Percentiles rank a stretch among this genome's conserved stretches.
phyloP scores from a whole-genome alignment of 53 echinoderm and acorn worm species.

The Hippasteria phrygiana region DNA sequence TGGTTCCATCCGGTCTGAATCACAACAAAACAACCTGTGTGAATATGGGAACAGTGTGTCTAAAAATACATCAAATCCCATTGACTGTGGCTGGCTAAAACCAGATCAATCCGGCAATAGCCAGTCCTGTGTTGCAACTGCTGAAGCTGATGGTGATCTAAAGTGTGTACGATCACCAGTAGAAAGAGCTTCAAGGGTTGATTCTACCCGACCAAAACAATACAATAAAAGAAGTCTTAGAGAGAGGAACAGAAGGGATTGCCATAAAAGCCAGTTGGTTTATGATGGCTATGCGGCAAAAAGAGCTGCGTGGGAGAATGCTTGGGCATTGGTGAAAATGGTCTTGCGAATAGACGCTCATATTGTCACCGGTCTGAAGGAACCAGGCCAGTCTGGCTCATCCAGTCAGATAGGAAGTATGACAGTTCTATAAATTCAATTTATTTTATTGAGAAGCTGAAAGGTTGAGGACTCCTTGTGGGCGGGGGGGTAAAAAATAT shows the following conservation, averaged over 20 bases:
- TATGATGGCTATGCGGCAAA: conserved; percentile 79
- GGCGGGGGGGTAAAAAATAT: too few relatives aligned
- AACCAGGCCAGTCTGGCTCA: background rate
- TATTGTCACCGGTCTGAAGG: conserved; percentile 72
- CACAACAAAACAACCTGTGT: background rate
- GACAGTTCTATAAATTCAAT: too few relatives aligned
- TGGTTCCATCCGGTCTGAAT: conserved; percentile 9
- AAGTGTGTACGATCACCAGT: background rate
- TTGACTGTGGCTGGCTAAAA: background rate
- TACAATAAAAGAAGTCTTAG: background rate
- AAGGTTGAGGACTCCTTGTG: too few relatives aligned
- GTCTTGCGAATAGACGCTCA: conserved; percentile 72
- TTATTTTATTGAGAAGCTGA: too few relatives aligned
- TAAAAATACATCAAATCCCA: background rate
- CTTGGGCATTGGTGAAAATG: conserved; percentile 77
- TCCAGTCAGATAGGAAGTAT: background rate
- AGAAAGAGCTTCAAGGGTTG: too few relatives aligned
- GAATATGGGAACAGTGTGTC: background rate
- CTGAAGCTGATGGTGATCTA: background rate
- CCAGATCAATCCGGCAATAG: conserved; percentile 19
- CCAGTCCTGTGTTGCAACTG: background rate
- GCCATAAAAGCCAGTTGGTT: conserved; percentile 1
- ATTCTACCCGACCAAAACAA: background rate
- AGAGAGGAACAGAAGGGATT: background rate
- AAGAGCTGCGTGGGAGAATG: conserved; percentile 78